Evolutionary conservation across 2,888 invertebrate genomes (phyloP), one percentile per base, ranked within the genome.

Genomic region (Empis stercorea): DNA sequence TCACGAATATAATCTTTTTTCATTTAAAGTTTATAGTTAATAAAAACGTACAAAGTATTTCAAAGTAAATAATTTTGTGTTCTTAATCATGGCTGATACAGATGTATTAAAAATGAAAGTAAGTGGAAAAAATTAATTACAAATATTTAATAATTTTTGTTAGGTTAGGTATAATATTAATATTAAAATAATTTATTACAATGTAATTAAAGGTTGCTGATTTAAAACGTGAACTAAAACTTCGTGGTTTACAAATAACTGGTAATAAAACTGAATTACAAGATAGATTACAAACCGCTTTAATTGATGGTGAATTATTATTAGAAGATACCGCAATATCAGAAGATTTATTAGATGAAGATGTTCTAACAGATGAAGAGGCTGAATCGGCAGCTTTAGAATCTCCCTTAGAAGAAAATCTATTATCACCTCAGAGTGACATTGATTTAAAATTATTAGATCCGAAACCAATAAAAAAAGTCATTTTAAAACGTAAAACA

Each of bases 241-340:
- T 79, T 51, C 78, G 87, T 60, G 87, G 86, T 17, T 71, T 91
- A 20, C 70, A 80, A 13, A 74, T 78, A 10, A 70, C 78, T 43
- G 92, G 92, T 6, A 87, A 88, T 63, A 92, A 91, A 74, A 81
- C 74, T 39, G 89, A 91, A 60, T 72, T 92, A 45, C 73, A 84
- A 38, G 81, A 86, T 54, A 75, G 91, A 56, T 73, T 92, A 43
- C 83, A 84, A 61, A 73, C 78, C 10, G 74, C 75, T 2, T 63
- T 76, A 56, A 48, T 65, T n/a, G 68, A 65, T 43, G 67, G 67
- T 6, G 67, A 66, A 44, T 57, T 66, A 23, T 60, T 64, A 0
- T 54, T 66, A 4, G 68, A 68, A 11, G 68, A 68, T 20, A 59
- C 66, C 2, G 64, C 76, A 20, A 76, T 78, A 51, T 72, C 73